phyloP scores from a whole-genome alignment of 2,888 invertebrate genomes.

The Sesamia inferens region DNA sequence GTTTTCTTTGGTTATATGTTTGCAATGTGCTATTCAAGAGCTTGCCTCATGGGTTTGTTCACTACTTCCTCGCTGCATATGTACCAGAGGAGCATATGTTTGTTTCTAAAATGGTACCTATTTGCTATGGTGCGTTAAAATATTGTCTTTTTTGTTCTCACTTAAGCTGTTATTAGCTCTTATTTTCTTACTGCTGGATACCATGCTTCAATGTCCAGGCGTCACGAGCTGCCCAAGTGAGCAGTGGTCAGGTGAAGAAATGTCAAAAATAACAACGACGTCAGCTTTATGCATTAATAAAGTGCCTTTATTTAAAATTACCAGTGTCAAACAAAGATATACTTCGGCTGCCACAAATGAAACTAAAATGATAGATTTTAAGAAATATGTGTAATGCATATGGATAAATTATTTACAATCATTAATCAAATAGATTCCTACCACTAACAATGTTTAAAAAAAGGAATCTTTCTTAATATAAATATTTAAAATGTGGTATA shows the following conservation, averaged over 20 bases:
- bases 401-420: no score
- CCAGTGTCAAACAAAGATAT: no score
- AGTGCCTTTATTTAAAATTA: no score
- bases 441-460: no score
- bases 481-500: no score
- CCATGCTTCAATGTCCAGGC: no score
- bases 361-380: no score
- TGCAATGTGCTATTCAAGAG: conserved; percentile 68
- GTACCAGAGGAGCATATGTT: conserved; percentile 75
- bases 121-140: conserved; percentile 67
- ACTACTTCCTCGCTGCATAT: conserved; percentile 74
- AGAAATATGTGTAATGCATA: no score
- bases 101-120: conserved; percentile 74
- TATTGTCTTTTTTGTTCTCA: not conserved
- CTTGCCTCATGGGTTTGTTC: conserved; percentile 70
- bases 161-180: not conserved
- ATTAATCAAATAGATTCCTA: no score
- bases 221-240: not conserved
- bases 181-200: not conserved
- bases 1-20: conserved; percentile 64
- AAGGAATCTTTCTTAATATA: no score
- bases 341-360: no score
- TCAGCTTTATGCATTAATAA: not conserved
- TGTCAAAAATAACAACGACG: not conserved
- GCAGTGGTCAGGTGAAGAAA: not conserved